Conservation (phyloP, 2,888 invertebrate species). For the Sphaerophoria taeniata region DNA sequence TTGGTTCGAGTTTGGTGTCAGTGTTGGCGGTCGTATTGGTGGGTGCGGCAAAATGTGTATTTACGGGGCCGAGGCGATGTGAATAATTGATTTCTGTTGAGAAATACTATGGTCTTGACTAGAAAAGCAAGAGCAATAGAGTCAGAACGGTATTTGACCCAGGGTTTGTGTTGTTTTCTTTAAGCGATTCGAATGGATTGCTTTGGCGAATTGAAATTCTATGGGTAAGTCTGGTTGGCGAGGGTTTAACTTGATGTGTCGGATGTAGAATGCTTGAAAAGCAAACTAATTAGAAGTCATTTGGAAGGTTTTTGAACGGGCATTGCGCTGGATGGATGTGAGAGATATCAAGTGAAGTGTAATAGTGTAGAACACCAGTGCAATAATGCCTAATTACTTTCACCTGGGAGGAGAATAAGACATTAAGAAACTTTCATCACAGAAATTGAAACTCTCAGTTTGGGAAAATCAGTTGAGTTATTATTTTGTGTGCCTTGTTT, state of each 20-base stretch:
- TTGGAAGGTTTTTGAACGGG: conserved; percentile 20
- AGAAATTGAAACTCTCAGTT: too few species aligned
- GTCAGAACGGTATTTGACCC: neutral
- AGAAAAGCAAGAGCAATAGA: conserved; percentile 40
- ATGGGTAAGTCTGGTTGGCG: conserved; percentile 29
- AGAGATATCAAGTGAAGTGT: neutral
- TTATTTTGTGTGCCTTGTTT: too few species aligned
- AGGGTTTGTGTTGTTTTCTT: conserved; percentile 50
- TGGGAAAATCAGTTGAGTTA: too few species aligned
- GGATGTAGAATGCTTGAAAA: neutral
- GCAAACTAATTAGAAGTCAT: conserved; percentile 37
- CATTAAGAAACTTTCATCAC: too few species aligned
- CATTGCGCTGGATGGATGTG: neutral
- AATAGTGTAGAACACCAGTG: too few species aligned
- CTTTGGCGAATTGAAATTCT: conserved; percentile 61
- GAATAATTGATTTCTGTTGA: conserved; percentile 68
- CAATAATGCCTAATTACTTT: too few species aligned
- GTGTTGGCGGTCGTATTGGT: neutral
- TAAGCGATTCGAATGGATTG: conserved; percentile 46
- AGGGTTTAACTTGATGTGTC: conserved; percentile 17
- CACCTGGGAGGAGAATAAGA: too few species aligned
- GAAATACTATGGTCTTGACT: conserved; percentile 36
- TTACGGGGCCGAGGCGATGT: conserved; percentile 60
- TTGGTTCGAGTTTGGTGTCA: neutral
- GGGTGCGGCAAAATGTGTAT: too few species aligned